A percentile compares a stretch with the other conserved stretches of the same genome.
These are phyloP conservation scores for Drosophila ogumai DNA, from an alignment of 1,140 invertebrate genomes.

Conservation along the genomic window DNA sequence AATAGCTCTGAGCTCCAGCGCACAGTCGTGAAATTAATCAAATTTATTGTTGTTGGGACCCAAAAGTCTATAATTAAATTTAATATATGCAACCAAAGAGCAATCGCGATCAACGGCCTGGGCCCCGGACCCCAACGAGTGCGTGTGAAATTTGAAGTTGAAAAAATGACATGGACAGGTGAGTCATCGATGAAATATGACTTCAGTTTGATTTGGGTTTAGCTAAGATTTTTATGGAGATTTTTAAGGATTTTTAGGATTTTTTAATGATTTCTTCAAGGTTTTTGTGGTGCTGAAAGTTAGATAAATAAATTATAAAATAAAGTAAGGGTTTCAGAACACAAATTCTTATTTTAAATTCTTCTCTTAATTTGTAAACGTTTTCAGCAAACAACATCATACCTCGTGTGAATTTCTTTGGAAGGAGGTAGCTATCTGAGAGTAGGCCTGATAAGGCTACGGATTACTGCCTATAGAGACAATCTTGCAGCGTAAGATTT, in stretches of 20 bases:
- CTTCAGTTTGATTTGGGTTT: not conserved
- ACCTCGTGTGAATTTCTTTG: not conserved
- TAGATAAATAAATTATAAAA: not conserved
- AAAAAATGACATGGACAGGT: conserved; percentile 18
- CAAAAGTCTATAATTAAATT: conserved; percentile 62
- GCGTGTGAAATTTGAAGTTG: conserved; percentile 57
- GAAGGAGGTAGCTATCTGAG: not conserved
- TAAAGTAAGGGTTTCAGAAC: not conserved
- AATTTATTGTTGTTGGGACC: conserved; percentile 41
- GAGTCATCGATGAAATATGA: conserved; percentile 43
- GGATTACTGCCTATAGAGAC: not conserved
- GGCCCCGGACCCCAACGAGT: conserved; percentile 16
- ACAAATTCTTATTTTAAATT: not conserved
- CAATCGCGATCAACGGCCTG: conserved; percentile 32
- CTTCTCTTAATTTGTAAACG: not conserved
- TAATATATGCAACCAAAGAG: conserved; percentile 44
- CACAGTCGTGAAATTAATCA: conserved; percentile 59
- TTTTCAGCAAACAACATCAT: not conserved
- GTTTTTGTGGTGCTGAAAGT: not conserved
- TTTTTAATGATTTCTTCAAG: no score
- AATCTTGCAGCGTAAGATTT: conserved; percentile 32
- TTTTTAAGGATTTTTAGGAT: not conserved
- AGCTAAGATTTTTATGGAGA: not conserved
- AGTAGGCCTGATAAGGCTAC: not conserved
- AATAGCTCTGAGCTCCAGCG: conserved; percentile 31